These are phyloP conservation scores for Apus apus DNA, from an alignment of 2,113 vertebrate species.

Conservation along the genomic window DNA sequence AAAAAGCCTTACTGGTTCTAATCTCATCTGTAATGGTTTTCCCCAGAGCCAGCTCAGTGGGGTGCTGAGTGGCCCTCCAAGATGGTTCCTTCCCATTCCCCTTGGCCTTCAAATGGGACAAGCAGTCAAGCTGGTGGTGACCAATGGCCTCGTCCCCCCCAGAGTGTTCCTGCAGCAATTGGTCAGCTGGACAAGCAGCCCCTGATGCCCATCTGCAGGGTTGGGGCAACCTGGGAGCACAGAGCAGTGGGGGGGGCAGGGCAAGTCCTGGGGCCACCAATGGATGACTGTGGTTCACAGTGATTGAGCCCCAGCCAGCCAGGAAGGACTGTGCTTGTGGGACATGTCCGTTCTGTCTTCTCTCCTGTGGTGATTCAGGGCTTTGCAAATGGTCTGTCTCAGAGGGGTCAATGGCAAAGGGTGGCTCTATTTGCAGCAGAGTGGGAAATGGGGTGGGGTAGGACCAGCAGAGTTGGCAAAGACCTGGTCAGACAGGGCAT, in stretches of 20 bases:
- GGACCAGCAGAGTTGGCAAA: background rate
- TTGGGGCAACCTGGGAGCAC: fast-evolving
- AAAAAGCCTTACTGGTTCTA: fast-evolving
- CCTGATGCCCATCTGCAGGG: fast-evolving
- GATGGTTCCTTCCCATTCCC: background rate
- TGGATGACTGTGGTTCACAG: background rate
- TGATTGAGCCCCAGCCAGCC: fast-evolving
- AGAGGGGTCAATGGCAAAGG: background rate
- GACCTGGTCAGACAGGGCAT: background rate
- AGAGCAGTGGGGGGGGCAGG: fast-evolving
- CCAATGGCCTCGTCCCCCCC: background rate
- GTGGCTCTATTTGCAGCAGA: background rate
- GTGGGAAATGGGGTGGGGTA: background rate
- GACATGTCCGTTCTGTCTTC: background rate
- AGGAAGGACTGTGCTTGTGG: background rate
- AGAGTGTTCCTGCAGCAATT: fast-evolving
- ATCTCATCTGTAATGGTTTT: fast-evolving
- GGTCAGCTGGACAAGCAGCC: background rate
- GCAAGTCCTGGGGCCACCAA: background rate
- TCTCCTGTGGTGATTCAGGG: background rate
- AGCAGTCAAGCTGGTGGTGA: background rate
- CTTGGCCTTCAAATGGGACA: background rate
- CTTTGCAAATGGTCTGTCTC: background rate
- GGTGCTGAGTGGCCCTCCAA: fast-evolving
- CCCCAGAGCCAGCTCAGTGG: fast-evolving